Conservation (phyloP, 2,888 invertebrate species). For the Aplocera efformata region DNA sequence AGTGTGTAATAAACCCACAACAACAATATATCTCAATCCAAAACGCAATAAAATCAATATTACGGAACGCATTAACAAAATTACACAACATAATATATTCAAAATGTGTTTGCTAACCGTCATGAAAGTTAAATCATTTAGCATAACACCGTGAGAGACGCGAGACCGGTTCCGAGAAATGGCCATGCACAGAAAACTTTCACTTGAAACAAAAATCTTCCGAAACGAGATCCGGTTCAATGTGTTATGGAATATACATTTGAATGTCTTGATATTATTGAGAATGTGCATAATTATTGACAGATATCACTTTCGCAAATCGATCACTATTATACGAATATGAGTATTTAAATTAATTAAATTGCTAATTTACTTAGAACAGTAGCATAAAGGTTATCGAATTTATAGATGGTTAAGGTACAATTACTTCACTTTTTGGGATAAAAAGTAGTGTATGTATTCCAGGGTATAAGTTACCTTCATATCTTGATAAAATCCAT, state of each 20-base stretch:
- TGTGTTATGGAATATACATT: constrained; percentile 40
- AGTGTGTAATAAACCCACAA: too few species aligned
- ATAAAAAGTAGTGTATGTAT: too few species aligned
- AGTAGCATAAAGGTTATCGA: too few species aligned
- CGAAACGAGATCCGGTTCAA: constrained; percentile 61
- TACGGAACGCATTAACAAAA: constrained; percentile 1
- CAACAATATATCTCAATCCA: not conserved
- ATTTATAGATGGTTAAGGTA: too few species aligned
- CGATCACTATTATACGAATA: too few species aligned
- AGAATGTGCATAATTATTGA: constrained; percentile 8
- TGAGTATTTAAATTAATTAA: too few species aligned
- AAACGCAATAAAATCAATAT: not conserved
- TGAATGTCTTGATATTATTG: constrained; percentile 2
- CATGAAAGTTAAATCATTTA: constrained; percentile 62
- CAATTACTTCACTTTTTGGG: too few species aligned
- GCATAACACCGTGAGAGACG: constrained; percentile 56
- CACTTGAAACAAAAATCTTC: constrained; percentile 55
- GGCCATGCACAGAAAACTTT: constrained; percentile 47
- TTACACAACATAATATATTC: constrained; percentile 15
- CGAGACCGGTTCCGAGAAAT: constrained; percentile 55
- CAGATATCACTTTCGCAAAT: constrained; percentile 8
- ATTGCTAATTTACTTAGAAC: too few species aligned
- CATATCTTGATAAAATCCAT: too few species aligned
- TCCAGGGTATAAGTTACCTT: too few species aligned
- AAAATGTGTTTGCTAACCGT: constrained; percentile 25